A percentile compares a stretch with the other conserved stretches of the same genome.
phyloP scores from a whole-genome alignment of 2,113 vertebrate genomes.

The Centrocercus urophasianus region DNA sequence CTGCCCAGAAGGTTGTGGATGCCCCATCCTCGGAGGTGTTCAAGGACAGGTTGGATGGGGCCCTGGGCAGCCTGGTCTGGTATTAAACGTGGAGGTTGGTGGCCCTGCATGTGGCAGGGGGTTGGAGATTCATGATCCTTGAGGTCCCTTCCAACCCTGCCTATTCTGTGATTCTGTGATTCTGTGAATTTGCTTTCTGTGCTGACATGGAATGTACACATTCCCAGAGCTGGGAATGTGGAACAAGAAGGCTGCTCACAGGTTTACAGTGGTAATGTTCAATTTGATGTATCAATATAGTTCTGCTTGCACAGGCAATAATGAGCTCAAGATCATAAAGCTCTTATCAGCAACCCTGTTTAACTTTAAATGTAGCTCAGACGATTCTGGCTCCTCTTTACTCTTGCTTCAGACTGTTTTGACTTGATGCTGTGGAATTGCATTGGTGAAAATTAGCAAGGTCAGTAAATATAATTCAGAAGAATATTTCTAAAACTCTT shows the following conservation, averaged over 20 bases:
- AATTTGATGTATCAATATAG: constrained; percentile 66
- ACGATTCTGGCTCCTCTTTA: constrained; percentile 28
- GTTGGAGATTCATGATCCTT: too few relatives aligned
- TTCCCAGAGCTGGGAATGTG: constrained; percentile 1
- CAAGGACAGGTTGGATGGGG: too few relatives aligned
- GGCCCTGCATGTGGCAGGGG: too few relatives aligned
- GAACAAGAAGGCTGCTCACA: not conserved
- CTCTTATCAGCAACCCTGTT: constrained; percentile 60
- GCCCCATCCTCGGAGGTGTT: too few relatives aligned
- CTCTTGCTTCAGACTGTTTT: constrained; percentile 40
- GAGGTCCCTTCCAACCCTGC: too few relatives aligned
- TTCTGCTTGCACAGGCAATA: constrained; percentile 63
- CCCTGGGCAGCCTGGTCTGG: too few relatives aligned
- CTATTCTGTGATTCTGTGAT: not conserved
- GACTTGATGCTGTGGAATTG: constrained; percentile 42
- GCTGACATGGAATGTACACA: not conserved
- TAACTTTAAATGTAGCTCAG: constrained; percentile 53
- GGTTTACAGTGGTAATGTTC: constrained; percentile 53
- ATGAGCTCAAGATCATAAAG: constrained; percentile 65
- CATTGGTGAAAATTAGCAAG: constrained; percentile 58
- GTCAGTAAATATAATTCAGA: constrained; percentile 39
- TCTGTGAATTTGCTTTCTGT: constrained; percentile 19
- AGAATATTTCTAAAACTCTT: constrained; percentile 17
- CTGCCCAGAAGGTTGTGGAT: too few relatives aligned
- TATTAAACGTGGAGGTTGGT: too few relatives aligned